Base-by-base conservation (phyloP, 2,797 vertebrate species). In the Etheostoma nigrum region DNA sequence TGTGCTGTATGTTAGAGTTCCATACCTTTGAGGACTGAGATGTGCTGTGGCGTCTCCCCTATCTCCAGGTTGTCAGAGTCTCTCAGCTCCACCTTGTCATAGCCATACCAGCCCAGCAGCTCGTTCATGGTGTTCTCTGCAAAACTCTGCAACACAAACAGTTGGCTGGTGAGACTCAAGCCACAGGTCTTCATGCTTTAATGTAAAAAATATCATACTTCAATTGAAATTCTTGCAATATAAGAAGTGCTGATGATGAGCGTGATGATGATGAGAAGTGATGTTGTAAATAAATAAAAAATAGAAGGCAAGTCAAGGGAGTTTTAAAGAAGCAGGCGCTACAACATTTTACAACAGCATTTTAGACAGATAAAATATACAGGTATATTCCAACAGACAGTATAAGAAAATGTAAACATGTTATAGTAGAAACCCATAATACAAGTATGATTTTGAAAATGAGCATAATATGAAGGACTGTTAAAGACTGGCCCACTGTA, bases 71-170 rank as follows among this genome's bases (percentile, higher is more conserved):
- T 97, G 92, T 99, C 98, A n/a, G 97, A 97, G 89, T 99, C 98
- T 94, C 98, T 96, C 88, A 99, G 75, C 95, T 99, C 98, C 94
- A 99, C 98, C 93, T 99, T 99, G 95, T 99, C 98, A 72, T 99
- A 99, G 84, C 98, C 98, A 80, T 99, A 99, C 98, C 98, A 99
- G 82, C 98, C 98, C 91, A 99, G 96, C 80, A 99, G 96, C 93
- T 99, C 98, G 83, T 99, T 99, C 98, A 99, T 99, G 84, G 98
- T 99, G 94, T 97, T 99, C 92, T 99, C 98, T 63, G 98, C 98
- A 92, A 99, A 99, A 92, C 97, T 99, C 98, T 99, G 95, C 87
- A 94, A 96, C 85, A 95, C 81, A 96, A 80, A 94, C 53, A 68
- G 27, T 36, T 8, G 11, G 18, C 51, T 7, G 67, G 10, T 81